Evolutionary conservation across 2,113 vertebrate genomes (phyloP), one percentile per base, ranked within the genome.

Genomic region (Corvus moneduloides): DNA sequence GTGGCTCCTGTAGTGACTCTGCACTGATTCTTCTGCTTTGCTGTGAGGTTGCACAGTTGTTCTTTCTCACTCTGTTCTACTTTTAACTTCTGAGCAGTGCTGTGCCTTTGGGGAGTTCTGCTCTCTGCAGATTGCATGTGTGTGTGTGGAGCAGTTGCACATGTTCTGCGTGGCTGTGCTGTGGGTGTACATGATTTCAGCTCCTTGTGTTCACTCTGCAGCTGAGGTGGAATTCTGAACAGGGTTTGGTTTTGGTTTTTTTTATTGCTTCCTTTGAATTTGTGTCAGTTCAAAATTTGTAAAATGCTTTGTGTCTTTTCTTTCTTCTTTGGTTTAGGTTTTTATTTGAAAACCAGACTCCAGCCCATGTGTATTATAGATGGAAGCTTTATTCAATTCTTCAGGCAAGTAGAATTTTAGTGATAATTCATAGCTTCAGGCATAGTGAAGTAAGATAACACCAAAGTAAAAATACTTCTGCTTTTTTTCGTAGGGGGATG

Each of bases 281-380:
- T 68, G 11, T 16, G 13, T 82, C 9, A 24, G 4, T 51, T 61
- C 66, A 84, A 41, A 54, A 64, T 78, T 48, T 58, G 9, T 81
- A 74, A 75, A 23, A 28, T 66, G 3, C 66, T 96, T 90, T 90
- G 20, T 96, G 89, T 95, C 18, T 94, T 93, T 55, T 59, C 30
- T 84, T 43, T 86, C 35, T 26, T 56, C 10, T 85, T 69, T 55
- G 76, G 7, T 89, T 91, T 97, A 99, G 99, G 93, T 99, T 99
- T 98, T 98, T 99, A 55, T 99, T 99, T 98, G 99, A 99, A 98
- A 99, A 99, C 97, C 99, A 99, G 97, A 99, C 99, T 91, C 99
- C 99, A 88, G 99, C 99, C 76, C 99, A 99, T 96, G 99, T 99
- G 9, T 99, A 99, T 97, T 99, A 99, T 67, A 97, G 99, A 62